Base-by-base conservation (phyloP, 2,113 vertebrate species). In the Rhea americana region DNA sequence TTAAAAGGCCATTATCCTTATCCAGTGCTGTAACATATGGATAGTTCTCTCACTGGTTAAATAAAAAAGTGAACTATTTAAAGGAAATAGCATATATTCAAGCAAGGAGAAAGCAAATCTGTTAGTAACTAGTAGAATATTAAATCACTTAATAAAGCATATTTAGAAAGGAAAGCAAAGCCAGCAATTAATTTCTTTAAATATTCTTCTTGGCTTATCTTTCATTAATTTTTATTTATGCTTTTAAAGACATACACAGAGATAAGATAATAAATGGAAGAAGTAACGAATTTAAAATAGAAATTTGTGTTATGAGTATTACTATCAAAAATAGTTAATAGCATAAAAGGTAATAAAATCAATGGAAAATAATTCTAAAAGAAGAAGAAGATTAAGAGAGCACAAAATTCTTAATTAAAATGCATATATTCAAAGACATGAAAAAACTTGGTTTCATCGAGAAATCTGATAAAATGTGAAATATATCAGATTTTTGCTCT, bases 161-260 rank as follows among this genome's bases (percentile, higher is more conserved):
- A 43, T 13, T 32, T 0, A 66, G 41, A 71, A 85, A 67, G 22
- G 26, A 56, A 82, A 65, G 6, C 2, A 82, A 82, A 85, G 48
- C 32, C 0, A 0, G 24, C 11, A 30, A 67, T 45, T 55, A 0
- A 17, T 37, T 66, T 51, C 7, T 51, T 53, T 74, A 43, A n/a
- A 53, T 55, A 10, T 20, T 56, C 3, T 1, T 24, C 82, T 67
- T 62, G 26, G 4, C 10, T 83, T 85, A 74, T 71, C 13, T 43
- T 47, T 18, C 26, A 32, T 47, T 3, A 47, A 13, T 90, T 88
- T 88, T 61, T 86, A 55, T 63, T 74, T 88, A 32, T 6, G 22
- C 3, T 19, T 81, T 66, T 67, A 43, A 62, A 85, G 37, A 26
- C 6, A 35, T 7, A 35, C 8, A 78, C 1, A 68, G 35, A 48